A percentile compares a stretch with the other conserved stretches of the same genome.
Evolutionary conservation across 2,797 vertebrate genomes (phyloP).

Genomic region (Xenopus petersii): DNA sequence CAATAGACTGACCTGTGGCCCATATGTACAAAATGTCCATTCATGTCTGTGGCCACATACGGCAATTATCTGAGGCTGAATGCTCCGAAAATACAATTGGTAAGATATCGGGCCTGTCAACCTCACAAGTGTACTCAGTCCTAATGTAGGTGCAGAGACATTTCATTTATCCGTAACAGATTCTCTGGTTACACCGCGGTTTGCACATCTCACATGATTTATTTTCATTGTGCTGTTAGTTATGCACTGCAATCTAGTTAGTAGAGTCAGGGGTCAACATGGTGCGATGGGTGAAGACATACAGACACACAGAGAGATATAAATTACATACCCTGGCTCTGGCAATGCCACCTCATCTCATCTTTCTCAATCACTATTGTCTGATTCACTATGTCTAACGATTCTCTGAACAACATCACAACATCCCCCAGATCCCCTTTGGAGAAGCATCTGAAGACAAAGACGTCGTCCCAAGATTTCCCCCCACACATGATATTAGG

Average conservation of each 20-base stretch:
- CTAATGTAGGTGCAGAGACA: no score
- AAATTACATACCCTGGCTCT: slow-evolving; percentile 45
- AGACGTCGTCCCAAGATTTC: slow-evolving; percentile 4
- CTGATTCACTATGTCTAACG: slow-evolving; percentile 52
- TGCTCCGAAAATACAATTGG: no score
- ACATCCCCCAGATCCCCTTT: slow-evolving; percentile 30
- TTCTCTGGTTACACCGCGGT: no score
- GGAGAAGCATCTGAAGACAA: slow-evolving; percentile 25
- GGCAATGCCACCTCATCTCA: slow-evolving; percentile 58
- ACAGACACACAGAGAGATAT: slow-evolving; percentile 15
- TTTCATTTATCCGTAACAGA: no score
- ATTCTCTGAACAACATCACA: slow-evolving; percentile 28
- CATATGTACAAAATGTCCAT: no score
- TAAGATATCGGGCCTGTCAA: no score
- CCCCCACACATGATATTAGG: slow-evolving; percentile 8
- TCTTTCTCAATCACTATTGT: slow-evolving; percentile 55
- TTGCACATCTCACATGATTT: no score
- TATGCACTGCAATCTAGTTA: neutral
- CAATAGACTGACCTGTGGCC: no score
- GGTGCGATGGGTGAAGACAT: slow-evolving; percentile 5
- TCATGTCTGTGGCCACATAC: no score
- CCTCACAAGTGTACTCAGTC: no score
- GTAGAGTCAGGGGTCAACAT: neutral
- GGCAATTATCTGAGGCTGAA: no score
- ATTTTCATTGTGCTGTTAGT: no score